Evolutionary conservation across 1,140 invertebrate species (phyloP).

Genomic region (Philopotamus ludificatus): DNA sequence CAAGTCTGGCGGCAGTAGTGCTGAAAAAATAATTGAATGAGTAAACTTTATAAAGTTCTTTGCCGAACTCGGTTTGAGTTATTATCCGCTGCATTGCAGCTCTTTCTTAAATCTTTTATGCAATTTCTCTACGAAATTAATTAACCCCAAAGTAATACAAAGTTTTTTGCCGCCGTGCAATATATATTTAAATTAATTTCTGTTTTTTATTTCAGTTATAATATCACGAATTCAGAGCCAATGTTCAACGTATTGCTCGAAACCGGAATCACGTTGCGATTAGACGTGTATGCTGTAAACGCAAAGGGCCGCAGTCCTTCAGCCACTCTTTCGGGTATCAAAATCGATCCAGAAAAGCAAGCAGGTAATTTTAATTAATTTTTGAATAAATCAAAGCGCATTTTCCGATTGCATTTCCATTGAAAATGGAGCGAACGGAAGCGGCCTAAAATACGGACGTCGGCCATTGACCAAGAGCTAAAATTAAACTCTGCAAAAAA

Average conservation of each 20-base stretch:
- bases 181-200: constrained; percentile 8
- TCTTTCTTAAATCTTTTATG: constrained; percentile 23
- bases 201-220: constrained; percentile 29
- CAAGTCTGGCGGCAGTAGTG: too few species aligned
- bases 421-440: not conserved
- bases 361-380: constrained; percentile 53
- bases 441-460: too few species aligned
- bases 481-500: not conserved
- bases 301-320: constrained; percentile 63
- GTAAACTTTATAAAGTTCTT: not conserved
- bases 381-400: not conserved
- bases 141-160: constrained; percentile 14
- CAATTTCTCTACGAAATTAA: not conserved
- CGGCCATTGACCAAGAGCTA: too few species aligned
- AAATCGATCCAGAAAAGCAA: constrained; percentile 65
- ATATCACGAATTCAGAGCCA: constrained; percentile 27
- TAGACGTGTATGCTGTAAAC: constrained; percentile 65
- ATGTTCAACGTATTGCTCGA: constrained; percentile 30
- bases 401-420: not conserved
- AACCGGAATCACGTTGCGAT: constrained; percentile 20
- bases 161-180: constrained; percentile 16
- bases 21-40: too few species aligned
- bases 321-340: constrained; percentile 60
- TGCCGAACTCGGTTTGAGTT: constrained; percentile 9
- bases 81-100: constrained; percentile 25